phyloP scores from a whole-genome alignment of 2,797 vertebrate genomes.

The Brachyalestes nurse region DNA sequence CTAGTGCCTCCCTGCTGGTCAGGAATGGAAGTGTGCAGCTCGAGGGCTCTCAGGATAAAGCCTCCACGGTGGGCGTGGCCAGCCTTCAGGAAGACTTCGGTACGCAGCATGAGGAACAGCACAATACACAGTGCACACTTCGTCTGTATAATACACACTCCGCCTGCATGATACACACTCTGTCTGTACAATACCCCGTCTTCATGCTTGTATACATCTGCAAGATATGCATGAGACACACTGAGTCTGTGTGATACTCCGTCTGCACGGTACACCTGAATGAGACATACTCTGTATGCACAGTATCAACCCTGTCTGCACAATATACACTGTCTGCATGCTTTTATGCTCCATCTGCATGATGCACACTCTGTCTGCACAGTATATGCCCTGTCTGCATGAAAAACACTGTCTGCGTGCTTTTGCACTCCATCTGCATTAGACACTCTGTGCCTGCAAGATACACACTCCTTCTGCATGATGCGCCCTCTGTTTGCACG shows the following conservation, averaged over 20 bases:
- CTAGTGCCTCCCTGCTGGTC: conserved; percentile 99
- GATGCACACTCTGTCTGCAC: neutral
- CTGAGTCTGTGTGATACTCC: neutral
- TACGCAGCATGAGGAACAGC: conserved; percentile 61
- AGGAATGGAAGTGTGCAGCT: conserved; percentile 98
- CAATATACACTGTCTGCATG: neutral
- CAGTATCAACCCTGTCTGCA: neutral
- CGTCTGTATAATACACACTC: neutral
- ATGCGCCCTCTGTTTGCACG: neutral
- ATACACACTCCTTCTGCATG: neutral
- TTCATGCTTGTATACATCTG: neutral
- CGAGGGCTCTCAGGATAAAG: conserved; percentile 95
- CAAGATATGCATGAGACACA: neutral
- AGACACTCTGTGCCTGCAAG: too few species aligned
- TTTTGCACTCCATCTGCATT: neutral
- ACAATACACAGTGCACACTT: neutral
- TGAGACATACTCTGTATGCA: neutral
- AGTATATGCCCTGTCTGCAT: neutral
- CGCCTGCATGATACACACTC: neutral
- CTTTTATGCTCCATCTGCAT: neutral
- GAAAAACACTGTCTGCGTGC: neutral
- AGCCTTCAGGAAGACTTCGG: conserved; percentile 97
- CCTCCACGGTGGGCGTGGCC: conserved; percentile 90
- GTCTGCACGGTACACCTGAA: neutral
- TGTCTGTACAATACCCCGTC: neutral